Percentiles rank a stretch among this genome's conserved stretches.
Conservation (phyloP, 2,797 vertebrate species). For the Eulemur mongoz region DNA sequence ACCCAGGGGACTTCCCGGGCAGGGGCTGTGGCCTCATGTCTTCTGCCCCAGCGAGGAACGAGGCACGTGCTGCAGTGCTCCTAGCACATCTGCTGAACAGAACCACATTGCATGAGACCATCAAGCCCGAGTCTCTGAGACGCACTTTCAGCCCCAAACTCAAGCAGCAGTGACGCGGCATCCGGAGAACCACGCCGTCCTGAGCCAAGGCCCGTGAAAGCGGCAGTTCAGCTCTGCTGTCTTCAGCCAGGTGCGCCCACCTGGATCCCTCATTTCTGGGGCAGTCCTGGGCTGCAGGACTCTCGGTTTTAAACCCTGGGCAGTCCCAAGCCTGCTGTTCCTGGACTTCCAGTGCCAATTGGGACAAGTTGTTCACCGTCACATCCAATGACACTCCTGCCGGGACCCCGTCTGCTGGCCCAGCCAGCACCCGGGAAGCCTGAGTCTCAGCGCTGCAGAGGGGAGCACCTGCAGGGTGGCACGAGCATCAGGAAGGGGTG, state of each 20-base stretch:
- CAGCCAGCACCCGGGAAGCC: neutral
- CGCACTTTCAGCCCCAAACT: neutral
- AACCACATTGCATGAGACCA: neutral
- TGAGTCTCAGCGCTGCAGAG: rapidly evolving
- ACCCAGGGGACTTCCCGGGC: neutral
- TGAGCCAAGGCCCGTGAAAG: no score
- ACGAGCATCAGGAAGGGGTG: neutral
- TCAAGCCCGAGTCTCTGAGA: neutral
- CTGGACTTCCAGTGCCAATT: neutral
- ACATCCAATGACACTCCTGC: neutral
- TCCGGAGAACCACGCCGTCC: neutral
- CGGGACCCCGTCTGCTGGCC: neutral
- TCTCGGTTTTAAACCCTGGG: neutral
- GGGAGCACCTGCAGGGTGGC: no score
- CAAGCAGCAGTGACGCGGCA: neutral
- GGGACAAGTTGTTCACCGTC: neutral
- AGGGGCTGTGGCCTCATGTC: rapidly evolving
- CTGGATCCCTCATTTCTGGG: neutral
- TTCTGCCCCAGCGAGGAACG: neutral
- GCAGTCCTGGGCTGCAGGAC: neutral
- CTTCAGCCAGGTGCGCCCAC: neutral
- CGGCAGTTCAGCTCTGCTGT: neutral
- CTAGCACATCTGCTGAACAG: neutral
- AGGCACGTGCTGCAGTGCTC: neutral
- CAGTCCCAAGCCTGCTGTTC: neutral